phyloP scores from a whole-genome alignment of 2,113 vertebrate species.

The Tachysurus fulvidraco region DNA sequence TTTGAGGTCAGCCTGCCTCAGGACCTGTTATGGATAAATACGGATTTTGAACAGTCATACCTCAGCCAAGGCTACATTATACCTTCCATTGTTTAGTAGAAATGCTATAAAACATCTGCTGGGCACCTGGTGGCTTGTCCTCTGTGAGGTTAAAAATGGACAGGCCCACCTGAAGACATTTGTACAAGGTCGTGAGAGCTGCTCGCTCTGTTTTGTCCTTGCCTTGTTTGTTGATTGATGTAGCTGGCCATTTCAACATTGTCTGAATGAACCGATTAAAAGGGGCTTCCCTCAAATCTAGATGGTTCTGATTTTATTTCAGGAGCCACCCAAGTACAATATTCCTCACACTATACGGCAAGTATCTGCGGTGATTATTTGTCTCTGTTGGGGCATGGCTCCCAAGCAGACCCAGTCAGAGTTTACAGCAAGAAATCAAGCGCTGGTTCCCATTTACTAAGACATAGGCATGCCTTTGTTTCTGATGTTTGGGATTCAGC shows the following conservation, averaged over 20 bases:
- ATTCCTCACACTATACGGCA: not conserved
- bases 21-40: conserved; percentile 21
- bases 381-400: not conserved
- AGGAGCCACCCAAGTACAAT: not conserved
- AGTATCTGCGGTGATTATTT: not conserved
- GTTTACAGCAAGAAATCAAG: not conserved
- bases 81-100: not conserved
- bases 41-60: conserved; percentile 11
- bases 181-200: not conserved
- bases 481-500: not conserved
- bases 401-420: not conserved
- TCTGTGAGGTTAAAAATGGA: not conserved
- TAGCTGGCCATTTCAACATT: not conserved
- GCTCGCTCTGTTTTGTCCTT: not conserved
- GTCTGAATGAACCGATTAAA: not conserved
- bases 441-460: not conserved
- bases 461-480: not conserved
- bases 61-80: not conserved
- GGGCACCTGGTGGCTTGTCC: not conserved
- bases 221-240: not conserved
- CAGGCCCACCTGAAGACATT: not conserved
- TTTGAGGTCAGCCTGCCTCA: not conserved
- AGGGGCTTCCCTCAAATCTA: not conserved
- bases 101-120: not conserved
- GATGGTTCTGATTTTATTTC: not conserved